A percentile compares a stretch with the other conserved stretches of the same genome.
phyloP scores from a whole-genome alignment of 1,140 invertebrate species.

The Ceratosolen fusciceps region DNA sequence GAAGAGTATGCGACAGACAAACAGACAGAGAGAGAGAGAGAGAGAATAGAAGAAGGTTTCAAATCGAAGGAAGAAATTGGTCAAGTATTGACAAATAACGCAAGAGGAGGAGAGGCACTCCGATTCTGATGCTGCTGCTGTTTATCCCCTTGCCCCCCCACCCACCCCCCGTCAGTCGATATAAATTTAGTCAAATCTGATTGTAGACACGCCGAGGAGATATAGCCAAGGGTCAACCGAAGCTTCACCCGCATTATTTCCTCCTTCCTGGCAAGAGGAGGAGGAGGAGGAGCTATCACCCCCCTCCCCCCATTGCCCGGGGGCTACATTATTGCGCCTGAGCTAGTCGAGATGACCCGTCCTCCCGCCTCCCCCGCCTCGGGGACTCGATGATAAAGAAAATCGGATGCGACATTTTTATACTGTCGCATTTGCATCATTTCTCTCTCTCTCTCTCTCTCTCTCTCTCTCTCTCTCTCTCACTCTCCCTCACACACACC shows the following conservation, averaged over 20 bases:
- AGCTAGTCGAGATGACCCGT: not conserved
- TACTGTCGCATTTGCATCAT: not conserved
- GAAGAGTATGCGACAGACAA: no score
- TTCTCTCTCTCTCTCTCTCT: not conserved
- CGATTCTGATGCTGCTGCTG: no score
- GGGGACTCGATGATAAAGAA: not conserved
- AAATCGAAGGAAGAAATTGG: not conserved
- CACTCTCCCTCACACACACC: no score
- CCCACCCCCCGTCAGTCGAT: not conserved
- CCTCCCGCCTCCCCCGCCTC: not conserved
- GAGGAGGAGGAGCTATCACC: no score
- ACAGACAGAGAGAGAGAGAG: not conserved
- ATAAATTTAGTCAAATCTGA: conserved; percentile 19
- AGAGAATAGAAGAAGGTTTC: not conserved
- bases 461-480: no score
- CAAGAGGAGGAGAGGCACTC: no score
- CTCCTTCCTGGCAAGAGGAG: not conserved
- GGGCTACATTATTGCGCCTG: not conserved
- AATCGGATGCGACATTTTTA: not conserved
- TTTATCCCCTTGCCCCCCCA: no score
- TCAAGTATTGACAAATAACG: conserved; percentile 37
- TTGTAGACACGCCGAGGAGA: not conserved
- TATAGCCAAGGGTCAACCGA: not conserved
- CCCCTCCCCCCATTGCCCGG: no score
- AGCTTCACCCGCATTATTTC: not conserved